These are phyloP conservation scores for Salvelinus alpinus DNA, from an alignment of 2,113 vertebrate genomes.

Conservation along the genomic window DNA sequence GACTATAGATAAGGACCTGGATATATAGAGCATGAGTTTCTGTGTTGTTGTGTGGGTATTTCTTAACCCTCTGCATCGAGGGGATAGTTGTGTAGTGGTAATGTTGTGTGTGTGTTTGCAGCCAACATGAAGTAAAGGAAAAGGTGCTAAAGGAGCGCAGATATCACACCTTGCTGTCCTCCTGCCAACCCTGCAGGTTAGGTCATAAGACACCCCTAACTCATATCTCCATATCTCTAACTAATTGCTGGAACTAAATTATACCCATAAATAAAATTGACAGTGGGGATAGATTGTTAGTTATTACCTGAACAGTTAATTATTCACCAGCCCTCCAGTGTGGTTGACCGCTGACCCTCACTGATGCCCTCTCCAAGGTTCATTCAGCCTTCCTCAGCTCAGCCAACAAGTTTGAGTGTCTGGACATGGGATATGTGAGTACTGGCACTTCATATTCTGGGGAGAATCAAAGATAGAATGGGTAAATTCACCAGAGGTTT, in stretches of 20 bases:
- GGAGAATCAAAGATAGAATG: not conserved
- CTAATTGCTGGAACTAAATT: not conserved
- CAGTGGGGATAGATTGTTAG: not conserved
- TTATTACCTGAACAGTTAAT: not conserved
- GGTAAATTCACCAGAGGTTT: not conserved
- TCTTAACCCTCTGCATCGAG: conserved; percentile 25
- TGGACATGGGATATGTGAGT: conserved; percentile 94
- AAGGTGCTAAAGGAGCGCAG: conserved; percentile 86
- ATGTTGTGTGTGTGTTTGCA: conserved; percentile 60
- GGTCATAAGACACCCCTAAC: not conserved
- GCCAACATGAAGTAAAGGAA: conserved; percentile 91
- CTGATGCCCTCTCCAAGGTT: conserved; percentile 67
- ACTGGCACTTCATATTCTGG: not conserved
- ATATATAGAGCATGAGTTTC: conserved; percentile 31
- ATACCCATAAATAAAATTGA: too few species aligned
- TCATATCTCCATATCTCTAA: too few species aligned
- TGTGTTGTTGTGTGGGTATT: conserved; percentile 39
- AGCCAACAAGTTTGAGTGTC: conserved; percentile 89
- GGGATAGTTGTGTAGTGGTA: conserved; percentile 26
- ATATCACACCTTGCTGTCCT: conserved; percentile 83
- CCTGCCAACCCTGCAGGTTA: conserved; percentile 88
- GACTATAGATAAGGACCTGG: conserved; percentile 60
- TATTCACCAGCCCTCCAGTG: not conserved
- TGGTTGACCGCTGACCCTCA: conserved; percentile 11
- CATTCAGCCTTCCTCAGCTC: conserved; percentile 90